Base-by-base conservation (phyloP, 2,113 vertebrate species). In the Archocentrus centrarchus region DNA sequence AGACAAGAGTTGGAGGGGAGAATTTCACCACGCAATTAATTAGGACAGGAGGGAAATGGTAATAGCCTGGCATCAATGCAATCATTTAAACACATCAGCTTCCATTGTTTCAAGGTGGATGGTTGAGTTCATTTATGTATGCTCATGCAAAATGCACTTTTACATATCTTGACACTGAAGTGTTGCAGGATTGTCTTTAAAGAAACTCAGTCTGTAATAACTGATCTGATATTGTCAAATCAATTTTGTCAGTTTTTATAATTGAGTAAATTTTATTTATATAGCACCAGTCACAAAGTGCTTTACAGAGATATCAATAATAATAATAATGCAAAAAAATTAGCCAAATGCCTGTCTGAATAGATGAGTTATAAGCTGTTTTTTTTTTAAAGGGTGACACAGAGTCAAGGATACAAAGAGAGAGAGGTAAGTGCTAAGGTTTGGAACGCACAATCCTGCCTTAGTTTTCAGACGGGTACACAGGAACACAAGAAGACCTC, bases 11-110 rank as follows among this genome's bases (percentile, higher is more conserved):
- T 59, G 41, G 73, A 78, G 62, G 77, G 76, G 53, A 86, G 68
- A 61, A 53, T 84, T 91, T 89, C 63, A 88, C 78, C 41, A 22
- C 22, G 66, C 82, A 79, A 82, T 90, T 89, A 91, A 93, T 92
- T 90, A 91, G 75, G 68, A 64, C 70, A 79, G 55, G 37, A 55
- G 82, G 85, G 79, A 84, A 85, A 88, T 73, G 84, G 55, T 91
- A 83, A 89, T 81, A 80, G 86, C 57, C 63, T 77, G 62, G 44
- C 88, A 82, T 88, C 80, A 86, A n/a, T 7, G 35, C 13, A 59
- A 82, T 27, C 63, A 79, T 86, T 88, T 64, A 88, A 86, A 87
- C 59, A 35, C 59, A 86, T 84, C 76, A 27, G 44, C 27, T 79
- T 78, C 6, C 62, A 57, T 79, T 86, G 32, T 82, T 80, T 83